A percentile compares a stretch with the other conserved stretches of the same genome.
These are phyloP conservation scores for Tenthredo distinguenda DNA, from an alignment of 2,888 invertebrate genomes.

Conservation along the genomic window DNA sequence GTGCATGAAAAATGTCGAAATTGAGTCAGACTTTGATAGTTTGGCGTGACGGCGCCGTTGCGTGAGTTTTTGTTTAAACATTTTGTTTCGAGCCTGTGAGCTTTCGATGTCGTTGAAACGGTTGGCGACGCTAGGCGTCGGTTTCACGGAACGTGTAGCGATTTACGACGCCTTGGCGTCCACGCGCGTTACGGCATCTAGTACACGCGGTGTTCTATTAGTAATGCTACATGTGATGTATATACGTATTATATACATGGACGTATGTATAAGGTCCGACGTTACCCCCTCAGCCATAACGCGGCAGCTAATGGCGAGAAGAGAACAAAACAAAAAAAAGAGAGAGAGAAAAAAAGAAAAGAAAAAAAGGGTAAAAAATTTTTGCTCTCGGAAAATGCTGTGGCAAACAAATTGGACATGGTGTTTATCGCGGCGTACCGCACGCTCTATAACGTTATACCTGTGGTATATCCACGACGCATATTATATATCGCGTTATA, in stretches of 20 bases:
- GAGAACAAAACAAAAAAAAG: neutral
- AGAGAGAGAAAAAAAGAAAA: neutral
- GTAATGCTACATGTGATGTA: conserved; percentile 20
- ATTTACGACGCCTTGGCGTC: conserved; percentile 46
- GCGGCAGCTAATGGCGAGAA: conserved; percentile 27
- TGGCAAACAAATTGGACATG: conserved; percentile 39
- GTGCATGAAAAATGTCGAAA: conserved; percentile 17
- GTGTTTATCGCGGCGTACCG: conserved; percentile 33
- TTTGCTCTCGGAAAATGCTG: conserved; percentile 33
- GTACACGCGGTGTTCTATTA: conserved; percentile 49
- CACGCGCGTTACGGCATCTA: conserved; percentile 38
- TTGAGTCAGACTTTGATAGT: conserved; percentile 2
- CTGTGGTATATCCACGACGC: conserved; percentile 5
- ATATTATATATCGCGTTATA: conserved; percentile 2
- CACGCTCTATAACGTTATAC: conserved; percentile 1
- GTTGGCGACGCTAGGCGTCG: conserved; percentile 44
- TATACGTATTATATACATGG: neutral
- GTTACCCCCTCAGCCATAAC: conserved; percentile 15
- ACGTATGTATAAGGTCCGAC: neutral
- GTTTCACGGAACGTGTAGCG: conserved; percentile 47
- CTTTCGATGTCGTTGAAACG: conserved; percentile 3
- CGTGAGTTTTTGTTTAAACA: neutral
- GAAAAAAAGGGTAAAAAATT: neutral
- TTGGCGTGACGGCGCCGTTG: conserved; percentile 15
- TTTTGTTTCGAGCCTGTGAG: neutral